phyloP scores from a whole-genome alignment of 2,797 vertebrate species.

The Ispidina lecontei region DNA sequence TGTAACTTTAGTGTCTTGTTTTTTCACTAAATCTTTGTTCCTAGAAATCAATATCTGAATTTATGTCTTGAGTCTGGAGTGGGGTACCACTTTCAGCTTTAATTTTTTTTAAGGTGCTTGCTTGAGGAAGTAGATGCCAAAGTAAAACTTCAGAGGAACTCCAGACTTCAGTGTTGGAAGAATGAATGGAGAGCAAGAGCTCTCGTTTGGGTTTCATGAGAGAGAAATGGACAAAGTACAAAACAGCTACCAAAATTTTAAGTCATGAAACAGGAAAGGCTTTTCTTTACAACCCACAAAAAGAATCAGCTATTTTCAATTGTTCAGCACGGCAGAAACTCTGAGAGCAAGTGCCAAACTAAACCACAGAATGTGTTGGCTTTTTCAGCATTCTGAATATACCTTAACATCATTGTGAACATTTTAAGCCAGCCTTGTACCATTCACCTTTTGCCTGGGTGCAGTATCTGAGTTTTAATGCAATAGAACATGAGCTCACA shows the following conservation, averaged over 20 bases:
- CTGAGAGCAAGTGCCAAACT: slow-evolving; percentile 60
- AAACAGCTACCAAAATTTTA: slow-evolving; percentile 30
- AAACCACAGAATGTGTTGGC: background rate
- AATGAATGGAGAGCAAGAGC: slow-evolving; percentile 2
- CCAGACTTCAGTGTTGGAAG: slow-evolving; percentile 52
- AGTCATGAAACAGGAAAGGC: slow-evolving; percentile 13
- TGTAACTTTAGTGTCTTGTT: slow-evolving; percentile 70
- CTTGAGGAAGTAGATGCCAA: slow-evolving; percentile 74
- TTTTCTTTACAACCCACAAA: background rate
- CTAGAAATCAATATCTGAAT: slow-evolving; percentile 56
- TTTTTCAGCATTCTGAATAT: slow-evolving; percentile 22
- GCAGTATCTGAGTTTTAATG: background rate
- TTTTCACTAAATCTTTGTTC: slow-evolving; percentile 69
- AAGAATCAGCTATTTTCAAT: slow-evolving; percentile 1
- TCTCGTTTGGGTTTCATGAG: slow-evolving; percentile 62
- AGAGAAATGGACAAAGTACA: slow-evolving; percentile 45
- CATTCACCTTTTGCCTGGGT: slow-evolving; percentile 22
- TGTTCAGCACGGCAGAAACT: slow-evolving; percentile 20
- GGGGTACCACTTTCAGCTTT: slow-evolving; percentile 63
- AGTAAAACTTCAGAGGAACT: slow-evolving; percentile 60
- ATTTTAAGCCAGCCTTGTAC: slow-evolving; percentile 18
- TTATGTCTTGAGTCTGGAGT: slow-evolving; percentile 62
- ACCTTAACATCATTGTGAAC: slow-evolving; percentile 11
- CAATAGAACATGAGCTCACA: background rate
- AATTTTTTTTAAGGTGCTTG: slow-evolving; percentile 67